A percentile compares a stretch with the other conserved stretches of the same genome.
phyloP scores from a whole-genome alignment of 1,140 invertebrate genomes.

The Drosophila kanapiae region DNA sequence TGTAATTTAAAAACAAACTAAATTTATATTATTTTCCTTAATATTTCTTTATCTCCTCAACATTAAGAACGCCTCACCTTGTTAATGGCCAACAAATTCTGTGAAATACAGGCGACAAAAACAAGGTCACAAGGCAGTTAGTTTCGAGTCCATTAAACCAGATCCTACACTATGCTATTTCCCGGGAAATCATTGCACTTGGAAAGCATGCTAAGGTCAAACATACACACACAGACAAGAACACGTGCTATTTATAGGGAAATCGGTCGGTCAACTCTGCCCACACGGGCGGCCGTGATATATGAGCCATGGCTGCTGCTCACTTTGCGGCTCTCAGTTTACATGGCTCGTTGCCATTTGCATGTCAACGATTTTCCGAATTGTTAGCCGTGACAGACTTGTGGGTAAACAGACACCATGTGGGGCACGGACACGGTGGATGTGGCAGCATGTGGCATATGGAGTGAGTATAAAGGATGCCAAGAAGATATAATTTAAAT shows the following conservation, averaged over 20 bases:
- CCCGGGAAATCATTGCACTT: slow-evolving; percentile 71
- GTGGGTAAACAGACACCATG: slow-evolving; percentile 73
- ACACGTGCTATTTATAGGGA: slow-evolving; percentile 80
- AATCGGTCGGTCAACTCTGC: slow-evolving; percentile 43
- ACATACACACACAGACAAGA: slow-evolving; percentile 20
- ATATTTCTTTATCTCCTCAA: not conserved
- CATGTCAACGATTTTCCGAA: slow-evolving; percentile 68
- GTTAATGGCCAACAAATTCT: slow-evolving; percentile 43
- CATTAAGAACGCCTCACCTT: slow-evolving; percentile 16
- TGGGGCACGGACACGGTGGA: slow-evolving; percentile 23
- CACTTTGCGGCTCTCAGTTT: slow-evolving; percentile 57
- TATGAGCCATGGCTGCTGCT: slow-evolving; percentile 49
- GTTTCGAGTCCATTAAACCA: slow-evolving; percentile 47
- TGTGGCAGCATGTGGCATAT: not conserved
- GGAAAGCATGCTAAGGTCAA: slow-evolving; percentile 67
- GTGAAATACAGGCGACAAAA: slow-evolving; percentile 3
- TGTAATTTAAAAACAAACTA: not conserved
- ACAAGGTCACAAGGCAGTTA: slow-evolving; percentile 67
- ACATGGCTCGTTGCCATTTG: slow-evolving; percentile 75
- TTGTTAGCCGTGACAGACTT: slow-evolving; percentile 65
- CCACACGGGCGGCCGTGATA: slow-evolving; percentile 53
- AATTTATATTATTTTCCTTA: no score
- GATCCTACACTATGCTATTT: slow-evolving; percentile 50
- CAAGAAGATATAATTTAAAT: not conserved
- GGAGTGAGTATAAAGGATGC: not conserved